Percentiles rank a stretch among this genome's conserved stretches.
These are phyloP conservation scores for Cyprinella venusta DNA, from an alignment of 2,797 vertebrate genomes.

Conservation along the genomic window DNA sequence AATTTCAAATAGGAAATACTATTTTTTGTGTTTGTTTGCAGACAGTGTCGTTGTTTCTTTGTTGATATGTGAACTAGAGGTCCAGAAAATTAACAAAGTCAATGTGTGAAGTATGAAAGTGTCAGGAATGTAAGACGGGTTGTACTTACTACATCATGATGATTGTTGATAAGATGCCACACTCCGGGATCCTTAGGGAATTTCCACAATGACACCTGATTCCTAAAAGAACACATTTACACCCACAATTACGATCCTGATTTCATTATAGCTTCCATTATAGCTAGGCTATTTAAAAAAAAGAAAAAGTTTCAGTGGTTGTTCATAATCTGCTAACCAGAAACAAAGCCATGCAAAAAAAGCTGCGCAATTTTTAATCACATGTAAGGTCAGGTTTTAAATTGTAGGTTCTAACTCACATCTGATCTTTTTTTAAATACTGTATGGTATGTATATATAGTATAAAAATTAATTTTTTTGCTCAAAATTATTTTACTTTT, in stretches of 20 bases:
- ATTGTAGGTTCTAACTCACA: not conserved
- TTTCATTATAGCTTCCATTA: conserved; percentile 61
- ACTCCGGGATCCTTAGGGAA: conserved; percentile 55
- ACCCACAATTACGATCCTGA: conserved; percentile 58
- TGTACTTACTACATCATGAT: conserved; percentile 48
- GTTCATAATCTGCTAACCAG: not conserved
- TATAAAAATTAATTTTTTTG: not conserved
- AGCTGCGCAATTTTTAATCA: too few species aligned
- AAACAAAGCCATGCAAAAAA: conserved; percentile 27
- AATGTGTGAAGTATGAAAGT: conserved; percentile 57
- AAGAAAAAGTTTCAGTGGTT: not conserved
- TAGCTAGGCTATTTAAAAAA: conserved; percentile 43
- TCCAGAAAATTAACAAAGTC: conserved; percentile 47
- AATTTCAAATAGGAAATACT: not conserved
- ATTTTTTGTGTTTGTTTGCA: conserved; percentile 17
- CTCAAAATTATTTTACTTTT: not conserved
- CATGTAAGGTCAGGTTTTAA: not conserved
- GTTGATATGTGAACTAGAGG: conserved; percentile 14
- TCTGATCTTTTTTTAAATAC: too few species aligned
- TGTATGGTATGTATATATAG: not conserved
- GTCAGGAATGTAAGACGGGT: conserved; percentile 54
- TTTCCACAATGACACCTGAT: conserved; percentile 60
- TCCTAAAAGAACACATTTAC: conserved; percentile 66
- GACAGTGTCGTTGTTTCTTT: conserved; percentile 17
- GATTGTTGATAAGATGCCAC: conserved; percentile 63